Evolutionary conservation across 2,888 invertebrate genomes (phyloP), one percentile per base, ranked within the genome.

Genomic region (Druceiella hillmani): DNA sequence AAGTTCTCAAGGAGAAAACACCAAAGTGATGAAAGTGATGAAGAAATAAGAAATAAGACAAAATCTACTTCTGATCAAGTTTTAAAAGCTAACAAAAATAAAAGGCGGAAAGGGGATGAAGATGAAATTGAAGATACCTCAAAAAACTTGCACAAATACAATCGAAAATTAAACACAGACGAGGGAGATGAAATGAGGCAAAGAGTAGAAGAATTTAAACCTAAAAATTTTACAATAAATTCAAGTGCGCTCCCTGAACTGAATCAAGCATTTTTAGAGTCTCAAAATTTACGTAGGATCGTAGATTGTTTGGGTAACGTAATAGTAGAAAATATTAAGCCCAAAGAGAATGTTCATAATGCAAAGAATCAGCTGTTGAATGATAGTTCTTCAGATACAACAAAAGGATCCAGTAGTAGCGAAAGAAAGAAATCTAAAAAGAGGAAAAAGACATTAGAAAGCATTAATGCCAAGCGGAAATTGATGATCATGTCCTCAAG

Each of bases 391-490:
- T 45, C 49, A 9, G 31, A 38, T n/a, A n/a, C n/a, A n/a, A n/a
- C n/a, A n/a, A n/a, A n/a, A n/a, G n/a, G n/a, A n/a, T n/a, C n/a
- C n/a, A n/a, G n/a, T n/a, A n/a, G n/a, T n/a, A n/a, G n/a, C n/a
- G n/a, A n/a, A n/a, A n/a, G n/a, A n/a, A n/a, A n/a, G 46, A 53
- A 51, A 32, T 56, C 52, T 12, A 60, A 56, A 50, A 53, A n/a
- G n/a, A n/a, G 57, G 43, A 64, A 61, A 48, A 49, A 51, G 40
- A 57, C 58, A 2, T 61, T 56, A 52, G 60, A 64, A 51, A 62
- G 58, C 48, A 59, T 61, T 48, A 51, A 62, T 49, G 66, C 64
- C 13, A 69, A 64, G 44, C 61, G 59, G 54, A 62, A 55, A 55
- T 51, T 65, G 7, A 46, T 66, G 3, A 52, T 52, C 22, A 57